A percentile compares a stretch with the other conserved stretches of the same genome.
These are phyloP conservation scores for Muscicapa comitata DNA, from an alignment of 2,797 vertebrate genomes.

Conservation along the genomic window DNA sequence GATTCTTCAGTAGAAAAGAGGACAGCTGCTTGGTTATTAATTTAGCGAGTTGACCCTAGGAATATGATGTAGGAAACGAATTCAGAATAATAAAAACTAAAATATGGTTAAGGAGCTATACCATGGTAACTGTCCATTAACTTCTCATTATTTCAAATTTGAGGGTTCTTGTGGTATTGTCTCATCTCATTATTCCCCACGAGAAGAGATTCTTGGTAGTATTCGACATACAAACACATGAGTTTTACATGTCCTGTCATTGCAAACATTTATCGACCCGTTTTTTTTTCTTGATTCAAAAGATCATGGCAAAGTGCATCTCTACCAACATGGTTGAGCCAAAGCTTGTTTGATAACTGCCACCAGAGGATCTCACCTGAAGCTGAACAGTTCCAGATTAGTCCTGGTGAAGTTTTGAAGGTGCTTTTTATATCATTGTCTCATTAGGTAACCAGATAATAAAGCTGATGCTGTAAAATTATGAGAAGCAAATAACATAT, in stretches of 20 bases:
- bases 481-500: not conserved
- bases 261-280: not conserved
- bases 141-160: constrained; percentile 11
- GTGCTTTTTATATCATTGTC: not conserved
- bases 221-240: not conserved
- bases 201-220: not conserved
- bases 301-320: not conserved
- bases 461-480: not conserved
- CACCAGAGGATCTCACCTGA: not conserved
- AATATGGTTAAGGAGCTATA: not conserved
- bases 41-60: not conserved
- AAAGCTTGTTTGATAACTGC: not conserved
- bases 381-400: not conserved
- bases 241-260: not conserved
- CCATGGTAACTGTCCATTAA: not conserved
- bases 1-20: not conserved
- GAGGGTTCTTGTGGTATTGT: not conserved
- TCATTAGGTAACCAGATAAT: not conserved
- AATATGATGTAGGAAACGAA: not conserved
- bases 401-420: not conserved
- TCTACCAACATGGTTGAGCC: not conserved
- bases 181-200: not conserved
- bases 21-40: not conserved
- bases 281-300: not conserved
- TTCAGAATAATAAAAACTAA: not conserved